These are phyloP conservation scores for Oxycera nigricornis DNA, from an alignment of 2,888 invertebrate species.

Conservation along the genomic window DNA sequence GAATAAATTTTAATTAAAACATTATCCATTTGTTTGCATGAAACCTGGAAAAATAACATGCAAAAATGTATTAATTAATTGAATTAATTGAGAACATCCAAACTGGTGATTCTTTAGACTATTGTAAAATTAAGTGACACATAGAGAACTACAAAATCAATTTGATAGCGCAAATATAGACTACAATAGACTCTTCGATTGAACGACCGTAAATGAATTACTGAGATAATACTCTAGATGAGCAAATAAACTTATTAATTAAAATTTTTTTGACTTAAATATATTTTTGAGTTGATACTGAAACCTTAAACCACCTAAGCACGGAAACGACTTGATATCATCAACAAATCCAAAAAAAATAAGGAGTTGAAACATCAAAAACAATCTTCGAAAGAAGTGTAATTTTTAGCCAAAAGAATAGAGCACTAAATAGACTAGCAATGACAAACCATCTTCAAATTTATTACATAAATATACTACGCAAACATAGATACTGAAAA, in stretches of 20 bases:
- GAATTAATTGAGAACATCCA: not conserved
- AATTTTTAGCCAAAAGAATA: no score
- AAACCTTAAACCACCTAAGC: slow-evolving; percentile 20
- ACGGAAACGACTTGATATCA: no score
- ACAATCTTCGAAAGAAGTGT: no score
- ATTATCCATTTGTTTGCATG: not conserved
- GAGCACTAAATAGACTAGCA: no score
- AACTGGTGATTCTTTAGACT: not conserved
- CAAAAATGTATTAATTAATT: slow-evolving; percentile 8
- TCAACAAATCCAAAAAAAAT: no score
- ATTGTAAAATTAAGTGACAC: not conserved
- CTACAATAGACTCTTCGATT: not conserved
- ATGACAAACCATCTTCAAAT: no score
- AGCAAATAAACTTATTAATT: slow-evolving; percentile 20
- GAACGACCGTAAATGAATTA: not conserved
- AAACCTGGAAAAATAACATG: not conserved
- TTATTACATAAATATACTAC: no score
- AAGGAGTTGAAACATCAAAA: no score
- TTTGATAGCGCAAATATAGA: slow-evolving; percentile 11
- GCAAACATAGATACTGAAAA: no score
- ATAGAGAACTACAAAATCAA: not conserved
- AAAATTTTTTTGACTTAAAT: not conserved
- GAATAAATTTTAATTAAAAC: slow-evolving; percentile 8
- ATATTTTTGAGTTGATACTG: slow-evolving; percentile 21
- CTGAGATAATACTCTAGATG: not conserved